These are phyloP conservation scores for Platycheirus rosarum DNA, from an alignment of 2,888 invertebrate species.

Conservation along the genomic window DNA sequence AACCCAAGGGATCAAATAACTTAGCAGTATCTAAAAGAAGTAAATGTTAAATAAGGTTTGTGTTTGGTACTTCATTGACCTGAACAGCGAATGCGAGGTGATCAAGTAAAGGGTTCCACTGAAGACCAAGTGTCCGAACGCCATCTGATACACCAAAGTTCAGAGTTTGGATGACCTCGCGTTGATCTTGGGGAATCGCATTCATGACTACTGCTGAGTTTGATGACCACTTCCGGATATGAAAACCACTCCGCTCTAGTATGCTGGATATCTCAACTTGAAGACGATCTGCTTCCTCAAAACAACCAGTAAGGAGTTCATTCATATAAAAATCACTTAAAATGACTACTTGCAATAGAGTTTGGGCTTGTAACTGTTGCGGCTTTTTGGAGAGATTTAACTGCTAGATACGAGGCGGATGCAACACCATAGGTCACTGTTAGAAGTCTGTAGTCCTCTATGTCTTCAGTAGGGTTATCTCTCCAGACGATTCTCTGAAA, in stretches of 20 bases:
- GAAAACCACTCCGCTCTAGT: constrained; percentile 23
- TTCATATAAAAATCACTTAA: constrained; percentile 47
- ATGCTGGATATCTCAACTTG: constrained; percentile 12
- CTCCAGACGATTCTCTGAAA: constrained; percentile 57
- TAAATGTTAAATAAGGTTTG: constrained; percentile 23
- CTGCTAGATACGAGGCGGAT: constrained; percentile 50
- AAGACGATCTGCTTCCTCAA: constrained; percentile 17
- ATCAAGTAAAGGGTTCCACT: constrained; percentile 35
- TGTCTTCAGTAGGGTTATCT: constrained; percentile 25
- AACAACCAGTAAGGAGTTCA: constrained; percentile 44
- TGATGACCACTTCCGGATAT: constrained; percentile 26
- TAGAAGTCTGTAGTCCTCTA: constrained; percentile 52
- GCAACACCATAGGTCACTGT: constrained; percentile 61
- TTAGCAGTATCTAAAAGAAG: constrained; percentile 27
- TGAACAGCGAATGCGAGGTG: constrained; percentile 27
- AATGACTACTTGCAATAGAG: constrained; percentile 1
- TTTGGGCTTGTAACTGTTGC: constrained; percentile 23
- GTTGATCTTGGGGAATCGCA: constrained; percentile 27
- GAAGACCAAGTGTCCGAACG: constrained; percentile 36
- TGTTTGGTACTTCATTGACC: constrained; percentile 18
- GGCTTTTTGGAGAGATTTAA: constrained; percentile 53
- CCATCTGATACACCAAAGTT: constrained; percentile 24
- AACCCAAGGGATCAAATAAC: constrained; percentile 20
- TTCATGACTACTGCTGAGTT: constrained; percentile 25
- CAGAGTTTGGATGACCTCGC: constrained; percentile 20